phyloP scores from a whole-genome alignment of 1,140 invertebrate species.

The Philopotamus ludificatus region DNA sequence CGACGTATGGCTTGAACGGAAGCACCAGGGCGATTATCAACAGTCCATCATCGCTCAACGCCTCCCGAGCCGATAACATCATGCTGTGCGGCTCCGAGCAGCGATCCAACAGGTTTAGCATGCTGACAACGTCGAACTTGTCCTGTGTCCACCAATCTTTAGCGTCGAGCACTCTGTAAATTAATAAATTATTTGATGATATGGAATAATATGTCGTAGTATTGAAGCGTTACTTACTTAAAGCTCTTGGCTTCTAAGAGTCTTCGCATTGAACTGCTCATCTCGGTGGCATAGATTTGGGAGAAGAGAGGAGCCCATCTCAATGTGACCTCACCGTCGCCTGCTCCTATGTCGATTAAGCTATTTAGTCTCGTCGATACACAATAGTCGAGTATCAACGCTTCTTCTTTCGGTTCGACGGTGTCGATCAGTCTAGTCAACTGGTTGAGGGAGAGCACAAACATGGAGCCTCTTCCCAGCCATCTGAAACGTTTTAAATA shows the following conservation, averaged over 20 bases:
- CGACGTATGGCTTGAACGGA: conserved; percentile 88
- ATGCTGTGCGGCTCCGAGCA: conserved; percentile 78
- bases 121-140: conserved; percentile 78
- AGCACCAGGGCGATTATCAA: conserved; percentile 82
- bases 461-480: conserved; percentile 87
- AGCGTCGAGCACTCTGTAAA: conserved; percentile 72
- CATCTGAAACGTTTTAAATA: conserved; percentile 58
- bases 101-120: conserved; percentile 87
- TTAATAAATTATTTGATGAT: conserved; percentile 21
- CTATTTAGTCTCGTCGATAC: conserved; percentile 47
- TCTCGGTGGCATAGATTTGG: conserved; percentile 80
- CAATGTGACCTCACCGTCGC: conserved; percentile 85
- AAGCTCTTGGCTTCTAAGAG: conserved; percentile 71
- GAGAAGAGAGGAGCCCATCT: conserved; percentile 71
- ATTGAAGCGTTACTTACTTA: conserved; percentile 64
- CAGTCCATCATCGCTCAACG: conserved; percentile 67
- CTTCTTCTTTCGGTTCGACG: conserved; percentile 40
- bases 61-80: conserved; percentile 64
- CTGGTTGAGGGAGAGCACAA: conserved; percentile 80
- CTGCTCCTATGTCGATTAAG: conserved; percentile 85
- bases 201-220: background rate
- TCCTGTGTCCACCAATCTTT: conserved; percentile 67
- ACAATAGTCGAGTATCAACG: background rate
- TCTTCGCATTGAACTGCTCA: conserved; percentile 79
- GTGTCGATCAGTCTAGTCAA: conserved; percentile 65